Evolutionary conservation across 2,113 vertebrate species (phyloP), one percentile per base, ranked within the genome.

Genomic region (Penelope pileata): DNA sequence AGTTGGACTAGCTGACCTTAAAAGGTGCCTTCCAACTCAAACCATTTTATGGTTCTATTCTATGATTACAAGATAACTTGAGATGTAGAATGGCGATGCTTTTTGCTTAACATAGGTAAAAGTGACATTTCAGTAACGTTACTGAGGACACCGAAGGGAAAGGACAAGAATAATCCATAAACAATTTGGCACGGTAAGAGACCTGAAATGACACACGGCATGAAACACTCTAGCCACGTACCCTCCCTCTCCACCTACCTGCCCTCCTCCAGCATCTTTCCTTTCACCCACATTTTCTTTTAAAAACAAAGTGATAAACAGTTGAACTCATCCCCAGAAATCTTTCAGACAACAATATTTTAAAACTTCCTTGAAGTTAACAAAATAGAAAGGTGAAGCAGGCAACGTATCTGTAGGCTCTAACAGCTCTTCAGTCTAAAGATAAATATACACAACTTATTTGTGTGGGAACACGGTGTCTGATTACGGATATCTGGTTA

Each of bases 51-150:
- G n/a, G n/a, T n/a, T n/a, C n/a, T n/a, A n/a, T n/a, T n/a, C n/a
- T n/a, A n/a, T n/a, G n/a, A n/a, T n/a, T n/a, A 56, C 67, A 79
- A 56, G 5, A 12, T 29, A 85, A 60, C 26, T 0, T 0, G 0
- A 59, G 32, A 64, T 7, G 17, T 1, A 63, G 12, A 59, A 75
- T 0, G 38, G n/a, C 6, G 7, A 0, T 6, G 1, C 10, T 72
- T 78, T 38, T 47, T 43, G 5, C 40, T 45, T 19, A 27, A 63
- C 51, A 15, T 16, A 56, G 15, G n/a, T 18, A 73, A 75, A 81
- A 45, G 3, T 83, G 19, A 85, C 29, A 21, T 30, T 51, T 78
- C 26, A 7, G 1, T 42, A 72, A 83, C 9, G 17, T 30, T 27
- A 68, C 3, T 8, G 63, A 76, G 9, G 36, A 27, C 48, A 79